Evolutionary conservation across 2,113 vertebrate genomes (phyloP), one percentile per base, ranked within the genome.

Genomic region (Paraplagusia blochii): DNA sequence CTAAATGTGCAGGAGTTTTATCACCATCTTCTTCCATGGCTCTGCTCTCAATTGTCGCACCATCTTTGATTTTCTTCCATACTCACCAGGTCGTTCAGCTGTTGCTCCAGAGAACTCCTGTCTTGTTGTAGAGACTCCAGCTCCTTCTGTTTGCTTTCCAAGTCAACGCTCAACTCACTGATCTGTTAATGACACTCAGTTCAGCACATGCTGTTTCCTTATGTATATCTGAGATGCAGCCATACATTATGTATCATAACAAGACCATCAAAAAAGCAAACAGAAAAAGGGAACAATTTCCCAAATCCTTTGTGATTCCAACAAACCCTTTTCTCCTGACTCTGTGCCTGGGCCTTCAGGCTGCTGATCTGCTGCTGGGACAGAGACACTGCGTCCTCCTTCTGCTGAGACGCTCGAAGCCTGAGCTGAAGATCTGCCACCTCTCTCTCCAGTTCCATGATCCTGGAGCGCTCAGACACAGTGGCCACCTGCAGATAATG

Each of bases 371-470:
- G 87, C 8, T 84, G 80, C 83, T 85, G 87, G 11, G 86, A 87
- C 38, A 85, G 76, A 13, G 86, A 85, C 42, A 11, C 87, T 0
- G 86, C 77, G 1, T 91, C 91, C 29, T 90, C 92, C 0, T 88
- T 69, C 50, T 91, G 90, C 45, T 92, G 92, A 44, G 60, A 92
- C 33, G 92, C 90, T 66, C 93, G 89, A 5, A 96, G 77, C 64
- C 92, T 86, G 33, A 94, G 90, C 38, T 91, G 92, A 5, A 98
- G 89, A 46, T 96, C 94, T 0, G 91, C 66, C 58, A 93, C 93
- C 51, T 98, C 95, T 85, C 91, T 88, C 73, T 98, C 95, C 72
- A 98, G 89, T 74, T 98, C 96, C 95, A 98, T 98, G 81, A 98
- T 98, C 34, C 94, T 90, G 22, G 95, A 98, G 64, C 96, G 95